phyloP scores from a whole-genome alignment of 2,113 vertebrate species.

The Indri indri region DNA sequence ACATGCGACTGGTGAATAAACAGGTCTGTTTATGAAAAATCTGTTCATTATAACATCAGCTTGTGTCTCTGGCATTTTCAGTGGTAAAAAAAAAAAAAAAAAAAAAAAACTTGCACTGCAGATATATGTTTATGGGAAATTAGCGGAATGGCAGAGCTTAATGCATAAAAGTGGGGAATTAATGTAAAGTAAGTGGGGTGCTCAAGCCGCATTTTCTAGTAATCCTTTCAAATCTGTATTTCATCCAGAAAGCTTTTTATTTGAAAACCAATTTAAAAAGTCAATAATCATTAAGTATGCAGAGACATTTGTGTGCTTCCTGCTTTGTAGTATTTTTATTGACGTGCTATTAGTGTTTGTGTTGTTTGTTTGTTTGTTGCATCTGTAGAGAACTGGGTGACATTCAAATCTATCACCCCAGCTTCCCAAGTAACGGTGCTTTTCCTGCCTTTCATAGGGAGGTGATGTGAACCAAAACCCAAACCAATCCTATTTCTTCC shows the following conservation, averaged over 20 bases:
- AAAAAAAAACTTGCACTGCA: constrained; percentile 30
- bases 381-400: rapidly evolving
- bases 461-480: background rate
- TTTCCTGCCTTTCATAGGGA: rapidly evolving
- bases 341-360: background rate
- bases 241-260: constrained; percentile 69
- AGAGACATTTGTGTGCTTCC: constrained; percentile 55
- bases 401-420: rapidly evolving
- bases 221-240: constrained; percentile 44
- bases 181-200: background rate
- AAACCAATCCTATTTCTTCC: rapidly evolving
- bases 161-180: background rate
- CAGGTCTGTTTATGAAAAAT: constrained; percentile 70
- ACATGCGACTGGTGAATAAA: constrained; percentile 51
- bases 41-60: constrained; percentile 40
- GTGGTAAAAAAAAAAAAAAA: background rate
- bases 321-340: constrained; percentile 63
- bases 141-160: background rate
- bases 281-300: constrained; percentile 79
- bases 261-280: constrained; percentile 66
- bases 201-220: background rate
- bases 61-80: background rate
- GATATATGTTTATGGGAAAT: constrained; percentile 44
- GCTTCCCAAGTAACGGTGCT: background rate
- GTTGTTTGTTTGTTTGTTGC: background rate